Base-by-base conservation (phyloP, 2,113 vertebrate genomes). In the Pogonocichla stellata region DNA sequence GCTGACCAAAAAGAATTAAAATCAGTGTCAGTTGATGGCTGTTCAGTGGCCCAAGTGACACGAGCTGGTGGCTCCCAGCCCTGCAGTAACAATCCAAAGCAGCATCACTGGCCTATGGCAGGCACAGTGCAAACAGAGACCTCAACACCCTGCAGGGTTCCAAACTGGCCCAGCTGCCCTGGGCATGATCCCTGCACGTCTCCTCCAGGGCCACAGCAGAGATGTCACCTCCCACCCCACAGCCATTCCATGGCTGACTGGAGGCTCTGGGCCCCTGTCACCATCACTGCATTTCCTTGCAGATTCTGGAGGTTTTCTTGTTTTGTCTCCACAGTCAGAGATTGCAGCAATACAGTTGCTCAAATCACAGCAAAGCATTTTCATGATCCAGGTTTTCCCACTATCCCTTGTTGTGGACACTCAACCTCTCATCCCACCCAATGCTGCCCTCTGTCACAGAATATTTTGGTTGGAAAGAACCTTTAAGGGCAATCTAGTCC, bases 111-210 rank as follows among this genome's bases (percentile, higher is more conserved):
- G 66, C 53, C 64, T 38, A 3, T 50, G 54, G 48, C n/a, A 86
- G 31, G 18, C 43, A 80, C 34, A 33, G 2, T 1, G 16, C 12
- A 48, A 50, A 54, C 56, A 53, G n/a, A 73, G 74, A 69, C n/a
- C 14, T 33, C 47, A 78, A 4, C 50, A 57, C 14, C 60, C 54
- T 70, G 31, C 26, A 57, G 56, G 45, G 25, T 4, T 86, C 71
- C 73, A 82, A 16, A 40, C 3, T 3, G 40, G n/a, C 50, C 36
- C 62, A 45, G 38, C 57, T 71, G 45, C 14, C 53, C 72, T 20
- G 10, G n/a, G 36, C 24, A 6, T 0, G 0, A 45, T 31, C 54
- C 45, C 64, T 54, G 66, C 40, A 22, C 2, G 0, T 24, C 43
- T 31, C 42, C 60, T 10, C 45, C 14, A 22, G 34, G n/a, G 8